Conservation (phyloP, 2,797 vertebrate species). For the Cyprinella venusta region DNA sequence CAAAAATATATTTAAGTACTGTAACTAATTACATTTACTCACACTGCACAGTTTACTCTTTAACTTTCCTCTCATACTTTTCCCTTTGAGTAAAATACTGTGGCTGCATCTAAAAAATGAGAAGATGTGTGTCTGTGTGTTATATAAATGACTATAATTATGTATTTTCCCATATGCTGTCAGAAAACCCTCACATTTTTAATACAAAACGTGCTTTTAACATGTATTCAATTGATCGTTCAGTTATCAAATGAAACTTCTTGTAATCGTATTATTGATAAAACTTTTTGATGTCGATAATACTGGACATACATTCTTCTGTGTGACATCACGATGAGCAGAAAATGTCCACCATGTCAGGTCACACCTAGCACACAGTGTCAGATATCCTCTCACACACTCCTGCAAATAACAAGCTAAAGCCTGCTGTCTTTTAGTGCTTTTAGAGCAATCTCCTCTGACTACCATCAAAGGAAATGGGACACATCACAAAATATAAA, state of each 20-base stretch:
- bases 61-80: not conserved
- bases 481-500: slow-evolving; percentile 62
- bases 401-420: slow-evolving; percentile 35
- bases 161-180: not conserved
- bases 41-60: not conserved
- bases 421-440: slow-evolving; percentile 61
- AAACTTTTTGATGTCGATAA: not conserved
- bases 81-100: not conserved
- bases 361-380: slow-evolving; percentile 41
- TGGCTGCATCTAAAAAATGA: too few relatives aligned
- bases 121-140: too few relatives aligned
- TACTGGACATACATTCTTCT: not conserved
- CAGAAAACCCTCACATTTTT: not conserved
- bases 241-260: not conserved
- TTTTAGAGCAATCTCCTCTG: slow-evolving; percentile 66
- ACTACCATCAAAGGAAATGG: slow-evolving; percentile 70
- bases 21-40: not conserved
- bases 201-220: not conserved
- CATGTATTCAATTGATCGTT: not conserved
- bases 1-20: too few relatives aligned
- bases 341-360: slow-evolving; percentile 33
- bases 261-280: not conserved
- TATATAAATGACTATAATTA: not conserved
- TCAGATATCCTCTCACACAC: slow-evolving; percentile 41
- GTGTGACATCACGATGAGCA: not conserved